Evolutionary conservation across 2,797 vertebrate genomes (phyloP).

Genomic region (Sandelia bainsii): DNA sequence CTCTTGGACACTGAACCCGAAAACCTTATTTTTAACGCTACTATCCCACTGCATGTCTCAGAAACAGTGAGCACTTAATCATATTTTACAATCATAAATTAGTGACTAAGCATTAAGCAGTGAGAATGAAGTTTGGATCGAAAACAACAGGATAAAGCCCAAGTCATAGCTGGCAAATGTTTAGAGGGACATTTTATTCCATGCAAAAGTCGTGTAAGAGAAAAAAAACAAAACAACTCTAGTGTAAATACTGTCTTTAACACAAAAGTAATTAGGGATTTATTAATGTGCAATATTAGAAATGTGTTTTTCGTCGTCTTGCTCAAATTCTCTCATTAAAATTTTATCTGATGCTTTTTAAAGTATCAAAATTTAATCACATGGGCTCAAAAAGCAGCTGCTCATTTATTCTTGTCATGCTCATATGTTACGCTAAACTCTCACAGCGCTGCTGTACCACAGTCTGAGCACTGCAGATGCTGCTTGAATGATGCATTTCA

Average conservation of each 20-base stretch:
- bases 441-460: not conserved
- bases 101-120: not conserved
- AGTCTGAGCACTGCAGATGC: not conserved
- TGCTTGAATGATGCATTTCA: slow-evolving; percentile 24
- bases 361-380: not conserved
- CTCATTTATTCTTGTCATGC: not conserved
- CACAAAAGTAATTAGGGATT: too few species aligned
- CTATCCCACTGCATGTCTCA: too few species aligned
- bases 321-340: too few species aligned
- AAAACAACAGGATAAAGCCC: not conserved
- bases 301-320: too few species aligned
- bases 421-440: not conserved
- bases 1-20: too few species aligned
- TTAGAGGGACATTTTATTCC: not conserved
- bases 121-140: too few species aligned
- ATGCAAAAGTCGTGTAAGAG: not conserved
- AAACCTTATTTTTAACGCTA: too few species aligned
- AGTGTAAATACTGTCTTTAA: too few species aligned
- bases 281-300: too few species aligned
- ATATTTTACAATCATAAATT: not conserved
- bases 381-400: not conserved
- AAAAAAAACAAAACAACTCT: too few species aligned
- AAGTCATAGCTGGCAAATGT: not conserved
- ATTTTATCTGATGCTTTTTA: too few species aligned
- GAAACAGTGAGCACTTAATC: too few species aligned